These are phyloP conservation scores for Anguilla megastoma DNA, from an alignment of 2,797 vertebrate genomes.

Conservation along the genomic window DNA sequence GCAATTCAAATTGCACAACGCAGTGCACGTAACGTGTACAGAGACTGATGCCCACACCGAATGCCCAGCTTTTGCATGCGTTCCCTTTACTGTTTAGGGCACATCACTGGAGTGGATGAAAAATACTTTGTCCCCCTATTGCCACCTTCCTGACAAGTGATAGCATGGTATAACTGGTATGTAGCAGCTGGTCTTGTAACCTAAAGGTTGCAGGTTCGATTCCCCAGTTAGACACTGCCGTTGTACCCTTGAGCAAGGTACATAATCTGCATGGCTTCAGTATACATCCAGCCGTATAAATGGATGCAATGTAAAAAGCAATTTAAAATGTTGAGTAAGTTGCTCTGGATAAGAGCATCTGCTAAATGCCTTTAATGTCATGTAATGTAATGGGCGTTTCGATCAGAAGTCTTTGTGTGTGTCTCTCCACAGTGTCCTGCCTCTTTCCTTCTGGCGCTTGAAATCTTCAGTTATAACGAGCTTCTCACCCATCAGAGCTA, in stretches of 20 bases:
- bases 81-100: background rate
- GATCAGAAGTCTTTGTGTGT: background rate
- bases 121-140: background rate
- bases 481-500: background rate
- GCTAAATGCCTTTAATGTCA: too few species aligned
- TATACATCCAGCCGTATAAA: too few species aligned
- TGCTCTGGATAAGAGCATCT: too few species aligned
- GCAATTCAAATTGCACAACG: background rate
- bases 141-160: background rate
- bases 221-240: too few species aligned
- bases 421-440: background rate
- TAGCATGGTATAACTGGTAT: too few species aligned
- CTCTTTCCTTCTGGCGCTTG: background rate
- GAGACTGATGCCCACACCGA: background rate
- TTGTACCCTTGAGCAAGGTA: too few species aligned
- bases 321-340: too few species aligned
- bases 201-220: too few species aligned
- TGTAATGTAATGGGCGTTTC: background rate
- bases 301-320: too few species aligned
- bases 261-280: too few species aligned
- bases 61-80: background rate
- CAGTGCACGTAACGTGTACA: background rate
- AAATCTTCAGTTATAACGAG: background rate
- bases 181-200: too few species aligned
- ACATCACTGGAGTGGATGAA: background rate